Conservation (phyloP, 2,888 invertebrate genomes). For the Eupithecia abbreviata region DNA sequence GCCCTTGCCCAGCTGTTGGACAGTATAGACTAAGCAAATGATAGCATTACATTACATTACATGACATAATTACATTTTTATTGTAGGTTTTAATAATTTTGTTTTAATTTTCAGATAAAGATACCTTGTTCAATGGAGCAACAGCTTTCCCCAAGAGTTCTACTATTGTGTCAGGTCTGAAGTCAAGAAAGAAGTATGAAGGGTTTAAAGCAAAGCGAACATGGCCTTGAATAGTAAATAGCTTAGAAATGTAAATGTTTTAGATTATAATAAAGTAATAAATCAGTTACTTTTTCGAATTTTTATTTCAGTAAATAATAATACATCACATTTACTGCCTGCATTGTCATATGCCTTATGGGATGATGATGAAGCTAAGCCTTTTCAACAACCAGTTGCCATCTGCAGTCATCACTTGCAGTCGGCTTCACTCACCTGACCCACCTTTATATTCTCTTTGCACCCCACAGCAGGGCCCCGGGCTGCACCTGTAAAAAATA, state of each 20-base stretch:
- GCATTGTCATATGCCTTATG: not conserved
- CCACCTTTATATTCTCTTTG: too few relatives aligned
- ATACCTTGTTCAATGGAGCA: conserved; percentile 84
- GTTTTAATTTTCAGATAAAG: conserved; percentile 68
- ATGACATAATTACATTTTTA: not conserved
- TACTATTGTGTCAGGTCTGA: conserved; percentile 92
- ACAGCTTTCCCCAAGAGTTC: conserved; percentile 94
- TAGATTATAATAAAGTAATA: conserved; percentile 21
- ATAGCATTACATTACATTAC: too few relatives aligned
- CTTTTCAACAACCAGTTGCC: too few relatives aligned
- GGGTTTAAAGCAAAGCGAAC: conserved; percentile 87
- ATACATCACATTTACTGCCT: not conserved
- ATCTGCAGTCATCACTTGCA: too few relatives aligned
- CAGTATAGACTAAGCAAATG: not conserved
- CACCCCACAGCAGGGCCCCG: too few relatives aligned
- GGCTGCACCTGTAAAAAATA: too few relatives aligned
- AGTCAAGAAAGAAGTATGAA: conserved; percentile 91
- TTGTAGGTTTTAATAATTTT: not conserved
- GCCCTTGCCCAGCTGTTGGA: not conserved
- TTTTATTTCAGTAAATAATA: not conserved
- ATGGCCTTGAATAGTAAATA: conserved; percentile 77
- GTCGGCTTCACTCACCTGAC: too few relatives aligned
- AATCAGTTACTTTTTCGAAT: not conserved
- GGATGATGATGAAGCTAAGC: not conserved
- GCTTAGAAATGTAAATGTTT: conserved; percentile 14